Evolutionary conservation across 23 tunicate genomes (phyloP).

Genomic region (Clavelina lepadiformis): DNA sequence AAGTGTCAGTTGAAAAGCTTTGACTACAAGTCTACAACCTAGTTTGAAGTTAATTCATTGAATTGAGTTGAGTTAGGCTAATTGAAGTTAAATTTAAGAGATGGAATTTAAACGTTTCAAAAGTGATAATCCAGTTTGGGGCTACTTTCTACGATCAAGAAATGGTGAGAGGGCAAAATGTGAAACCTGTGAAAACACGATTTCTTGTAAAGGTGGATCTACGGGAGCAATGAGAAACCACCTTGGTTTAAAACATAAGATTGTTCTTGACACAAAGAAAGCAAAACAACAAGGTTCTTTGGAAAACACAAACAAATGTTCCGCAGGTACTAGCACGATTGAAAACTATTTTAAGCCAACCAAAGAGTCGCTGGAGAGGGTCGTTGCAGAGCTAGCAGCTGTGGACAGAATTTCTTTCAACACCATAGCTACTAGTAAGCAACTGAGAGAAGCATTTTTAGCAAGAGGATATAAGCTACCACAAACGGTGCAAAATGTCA

Average conservation of each 20-base stretch:
- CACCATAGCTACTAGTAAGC: conserved; percentile 41
- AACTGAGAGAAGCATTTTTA: conserved; percentile 36
- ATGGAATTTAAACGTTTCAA: conserved; percentile 52
- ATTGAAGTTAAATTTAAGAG: conserved; percentile 1
- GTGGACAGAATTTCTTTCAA: conserved; percentile 51
- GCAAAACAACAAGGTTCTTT: conserved; percentile 9
- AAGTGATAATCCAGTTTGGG: conserved; percentile 45
- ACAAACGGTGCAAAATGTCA: conserved; percentile 45
- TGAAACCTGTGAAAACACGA: conserved; percentile 45
- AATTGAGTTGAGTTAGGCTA: not conserved
- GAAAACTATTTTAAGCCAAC: conserved; percentile 21
- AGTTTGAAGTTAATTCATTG: too few species aligned
- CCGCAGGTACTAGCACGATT: conserved; percentile 5
- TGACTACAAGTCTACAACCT: too few species aligned
- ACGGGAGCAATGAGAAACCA: conserved; percentile 63
- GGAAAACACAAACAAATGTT: not conserved
- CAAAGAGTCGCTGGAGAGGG: conserved; percentile 55
- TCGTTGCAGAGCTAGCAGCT: conserved; percentile 49
- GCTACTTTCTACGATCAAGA: conserved; percentile 32
- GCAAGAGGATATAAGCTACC: conserved; percentile 55
- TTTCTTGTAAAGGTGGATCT: conserved; percentile 48
- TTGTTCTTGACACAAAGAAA: conserved; percentile 34
- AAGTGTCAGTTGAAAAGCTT: too few species aligned
- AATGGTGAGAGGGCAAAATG: conserved; percentile 57
- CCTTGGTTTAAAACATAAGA: conserved; percentile 37